Conservation (phyloP, 1,140 invertebrate genomes). For the Drosophila littoralis region DNA sequence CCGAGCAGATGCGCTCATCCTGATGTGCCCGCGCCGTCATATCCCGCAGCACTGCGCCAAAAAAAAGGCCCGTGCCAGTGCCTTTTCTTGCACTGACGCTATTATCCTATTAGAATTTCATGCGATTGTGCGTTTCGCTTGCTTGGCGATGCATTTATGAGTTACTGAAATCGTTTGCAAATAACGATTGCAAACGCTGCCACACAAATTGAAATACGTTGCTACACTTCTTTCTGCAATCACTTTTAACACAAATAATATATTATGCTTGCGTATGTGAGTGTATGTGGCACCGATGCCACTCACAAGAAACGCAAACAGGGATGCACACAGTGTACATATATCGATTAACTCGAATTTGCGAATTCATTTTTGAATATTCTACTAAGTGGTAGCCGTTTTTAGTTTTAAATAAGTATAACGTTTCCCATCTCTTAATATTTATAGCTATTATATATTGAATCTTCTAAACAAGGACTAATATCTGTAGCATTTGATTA, state of each 20-base stretch:
- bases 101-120: slow-evolving; percentile 68
- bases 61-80: slow-evolving; percentile 30
- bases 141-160: slow-evolving; percentile 12
- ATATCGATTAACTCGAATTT: slow-evolving; percentile 22
- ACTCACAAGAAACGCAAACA: slow-evolving; percentile 26
- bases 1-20: slow-evolving; percentile 58
- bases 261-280: slow-evolving; percentile 58
- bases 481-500: no score
- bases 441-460: no score
- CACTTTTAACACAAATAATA: slow-evolving; percentile 63
- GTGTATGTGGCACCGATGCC: slow-evolving; percentile 52
- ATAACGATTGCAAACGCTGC: slow-evolving; percentile 12
- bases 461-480: no score
- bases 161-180: slow-evolving; percentile 22
- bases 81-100: slow-evolving; percentile 46
- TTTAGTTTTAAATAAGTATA: no score
- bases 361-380: not conserved
- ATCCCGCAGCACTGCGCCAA: slow-evolving; percentile 39
- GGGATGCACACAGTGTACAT: slow-evolving; percentile 7
- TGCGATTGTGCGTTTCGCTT: slow-evolving; percentile 30
- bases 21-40: slow-evolving; percentile 69
- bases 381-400: no score
- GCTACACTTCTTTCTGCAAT: slow-evolving; percentile 47
- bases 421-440: no score
- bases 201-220: slow-evolving; percentile 42